These are phyloP conservation scores for Chromobotia macracanthus DNA, from an alignment of 2,797 vertebrate species.

Conservation along the genomic window DNA sequence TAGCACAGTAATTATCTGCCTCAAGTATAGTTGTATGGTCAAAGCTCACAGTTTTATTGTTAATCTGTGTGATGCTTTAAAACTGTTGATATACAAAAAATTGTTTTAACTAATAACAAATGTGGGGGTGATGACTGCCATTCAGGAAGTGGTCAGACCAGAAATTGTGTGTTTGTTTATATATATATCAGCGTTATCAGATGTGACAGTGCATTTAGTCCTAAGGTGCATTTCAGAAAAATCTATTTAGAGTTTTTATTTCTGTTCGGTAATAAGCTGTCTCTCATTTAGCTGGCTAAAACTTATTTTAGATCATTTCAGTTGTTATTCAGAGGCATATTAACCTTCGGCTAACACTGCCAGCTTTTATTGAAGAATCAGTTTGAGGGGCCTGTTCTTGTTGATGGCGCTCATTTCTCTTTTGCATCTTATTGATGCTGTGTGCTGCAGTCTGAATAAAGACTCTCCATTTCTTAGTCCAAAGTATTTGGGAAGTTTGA, in stretches of 20 bases:
- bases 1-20: not conserved
- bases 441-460: not conserved
- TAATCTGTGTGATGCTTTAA: too few species aligned
- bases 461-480: not conserved
- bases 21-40: not conserved
- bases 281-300: not conserved
- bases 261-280: not conserved
- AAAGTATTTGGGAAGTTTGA: constrained; percentile 7
- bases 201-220: not conserved
- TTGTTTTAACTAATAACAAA: constrained; percentile 25
- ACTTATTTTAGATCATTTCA: not conserved
- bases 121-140: constrained; percentile 5
- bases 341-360: not conserved
- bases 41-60: not conserved
- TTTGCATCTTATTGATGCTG: not conserved
- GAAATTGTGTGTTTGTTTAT: constrained; percentile 35
- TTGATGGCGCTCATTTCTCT: not conserved
- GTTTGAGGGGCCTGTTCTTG: too few species aligned
- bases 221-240: not conserved
- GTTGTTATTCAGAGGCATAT: not conserved
- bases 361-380: not conserved
- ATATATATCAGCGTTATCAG: constrained; percentile 37
- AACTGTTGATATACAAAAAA: constrained; percentile 6
- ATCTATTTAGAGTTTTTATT: not conserved
- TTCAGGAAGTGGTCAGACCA: constrained; percentile 34